Conservation (phyloP, 1,140 invertebrate species). For the Nasonia vitripennis region DNA sequence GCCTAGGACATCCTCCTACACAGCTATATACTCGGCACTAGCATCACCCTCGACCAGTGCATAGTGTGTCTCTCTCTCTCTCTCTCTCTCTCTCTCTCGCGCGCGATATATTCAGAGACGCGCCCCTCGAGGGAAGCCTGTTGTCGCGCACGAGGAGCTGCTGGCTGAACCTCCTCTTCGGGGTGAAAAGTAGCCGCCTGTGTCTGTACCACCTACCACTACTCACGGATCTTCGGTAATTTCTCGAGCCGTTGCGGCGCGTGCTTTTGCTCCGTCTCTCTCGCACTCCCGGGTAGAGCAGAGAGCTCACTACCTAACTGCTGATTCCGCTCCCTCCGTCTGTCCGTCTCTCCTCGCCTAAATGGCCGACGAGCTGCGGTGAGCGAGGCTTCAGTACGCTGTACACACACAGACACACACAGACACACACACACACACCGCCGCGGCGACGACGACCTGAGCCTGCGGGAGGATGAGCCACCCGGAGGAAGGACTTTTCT, state of each 20-base stretch:
- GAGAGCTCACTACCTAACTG: neutral
- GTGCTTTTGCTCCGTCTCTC: neutral
- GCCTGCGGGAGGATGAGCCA: neutral
- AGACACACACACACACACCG: neutral
- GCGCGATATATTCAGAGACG: neutral
- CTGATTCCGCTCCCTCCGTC: conserved; percentile 19
- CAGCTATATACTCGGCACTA: too few relatives aligned
- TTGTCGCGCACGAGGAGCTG: neutral
- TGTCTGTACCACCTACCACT: neutral
- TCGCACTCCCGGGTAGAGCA: neutral
- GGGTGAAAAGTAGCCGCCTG: neutral
- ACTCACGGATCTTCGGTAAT: neutral
- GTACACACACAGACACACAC: neutral
- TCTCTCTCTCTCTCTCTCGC: neutral
- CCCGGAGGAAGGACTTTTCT: conserved; percentile 15
- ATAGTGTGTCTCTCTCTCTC: neutral
- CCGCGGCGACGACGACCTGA: too few relatives aligned
- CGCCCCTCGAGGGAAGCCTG: neutral
- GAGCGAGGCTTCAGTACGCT: conserved; percentile 2
- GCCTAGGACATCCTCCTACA: neutral
- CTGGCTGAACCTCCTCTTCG: neutral
- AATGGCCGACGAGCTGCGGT: conserved; percentile 46
- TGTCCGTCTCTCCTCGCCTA: conserved; percentile 19
- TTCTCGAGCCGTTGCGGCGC: neutral
- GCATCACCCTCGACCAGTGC: too few relatives aligned